Evolutionary conservation across 2,888 invertebrate genomes (phyloP).

Genomic region (Hypselothyrea guttata): DNA sequence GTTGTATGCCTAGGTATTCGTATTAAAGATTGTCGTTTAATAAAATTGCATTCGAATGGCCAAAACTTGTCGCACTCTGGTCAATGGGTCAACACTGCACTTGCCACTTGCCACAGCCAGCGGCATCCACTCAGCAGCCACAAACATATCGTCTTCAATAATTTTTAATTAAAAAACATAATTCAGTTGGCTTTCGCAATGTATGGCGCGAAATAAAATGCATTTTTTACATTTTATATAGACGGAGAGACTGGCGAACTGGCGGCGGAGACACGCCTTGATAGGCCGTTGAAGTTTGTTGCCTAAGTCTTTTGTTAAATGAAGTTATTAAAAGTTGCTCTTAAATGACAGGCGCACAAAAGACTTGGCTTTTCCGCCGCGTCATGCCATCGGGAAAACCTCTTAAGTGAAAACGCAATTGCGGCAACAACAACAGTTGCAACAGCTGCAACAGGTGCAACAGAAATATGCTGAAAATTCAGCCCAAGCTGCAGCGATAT

Average conservation of each 20-base stretch:
- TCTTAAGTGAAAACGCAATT: slow-evolving; percentile 2
- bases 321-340: slow-evolving; percentile 16
- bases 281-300: slow-evolving; percentile 46
- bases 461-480: slow-evolving; percentile 15
- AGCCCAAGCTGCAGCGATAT: slow-evolving; percentile 23
- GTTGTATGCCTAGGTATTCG: slow-evolving; percentile 8
- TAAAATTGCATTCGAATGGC: slow-evolving; percentile 55
- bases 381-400: slow-evolving; percentile 7
- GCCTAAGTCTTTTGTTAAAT: slow-evolving; percentile 59
- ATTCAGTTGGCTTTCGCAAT: slow-evolving; percentile 60
- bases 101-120: slow-evolving; percentile 15
- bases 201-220: slow-evolving; percentile 53
- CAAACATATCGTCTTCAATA: slow-evolving; percentile 45
- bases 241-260: slow-evolving; percentile 3
- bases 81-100: slow-evolving; percentile 64
- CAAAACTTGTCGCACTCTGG: slow-evolving; percentile 64
- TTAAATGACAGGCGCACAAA: slow-evolving; percentile 9
- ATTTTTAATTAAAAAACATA: slow-evolving; percentile 68
- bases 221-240: slow-evolving; percentile 37
- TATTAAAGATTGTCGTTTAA: slow-evolving; percentile 61
- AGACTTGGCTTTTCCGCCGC: slow-evolving; percentile 8
- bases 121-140: slow-evolving; percentile 5
- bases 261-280: background rate
- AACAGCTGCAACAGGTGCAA: slow-evolving; percentile 9
- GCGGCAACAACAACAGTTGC: too few species aligned